Percentiles rank a stretch among this genome's conserved stretches.
Conservation (phyloP, 2,113 vertebrate genomes). For the Epinephelus moara region DNA sequence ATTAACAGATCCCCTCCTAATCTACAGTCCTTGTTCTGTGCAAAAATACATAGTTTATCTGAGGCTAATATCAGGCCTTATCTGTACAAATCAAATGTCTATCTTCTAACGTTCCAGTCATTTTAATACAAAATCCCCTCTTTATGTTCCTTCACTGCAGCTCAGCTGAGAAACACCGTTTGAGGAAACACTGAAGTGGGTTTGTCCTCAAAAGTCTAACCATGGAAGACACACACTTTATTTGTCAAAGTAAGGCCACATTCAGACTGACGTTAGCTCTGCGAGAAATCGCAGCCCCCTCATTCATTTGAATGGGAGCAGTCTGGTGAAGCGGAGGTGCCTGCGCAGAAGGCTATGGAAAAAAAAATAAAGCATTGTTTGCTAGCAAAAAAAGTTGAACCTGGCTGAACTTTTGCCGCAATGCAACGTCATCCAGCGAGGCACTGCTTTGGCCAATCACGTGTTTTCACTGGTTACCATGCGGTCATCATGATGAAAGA, state of each 20-base stretch:
- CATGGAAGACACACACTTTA: not conserved
- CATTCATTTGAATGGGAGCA: not conserved
- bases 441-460: not conserved
- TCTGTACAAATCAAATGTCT: not conserved
- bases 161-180: not conserved
- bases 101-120: not conserved
- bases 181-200: not conserved
- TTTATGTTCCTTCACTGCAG: not conserved
- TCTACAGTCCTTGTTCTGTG: not conserved
- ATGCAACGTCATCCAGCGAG: too few species aligned
- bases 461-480: not conserved
- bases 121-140: not conserved
- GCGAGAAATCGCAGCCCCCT: not conserved
- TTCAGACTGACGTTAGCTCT: not conserved
- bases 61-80: not conserved
- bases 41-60: not conserved
- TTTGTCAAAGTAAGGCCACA: not conserved
- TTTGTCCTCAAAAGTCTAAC: not conserved
- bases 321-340: too few species aligned
- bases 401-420: not conserved
- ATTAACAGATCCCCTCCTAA: not conserved
- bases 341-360: not conserved
- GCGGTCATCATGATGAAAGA: not conserved
- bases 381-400: not conserved
- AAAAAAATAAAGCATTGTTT: not conserved